Evolutionary conservation across 2,888 invertebrate species (phyloP).

Genomic region (Leuctra nigra): DNA sequence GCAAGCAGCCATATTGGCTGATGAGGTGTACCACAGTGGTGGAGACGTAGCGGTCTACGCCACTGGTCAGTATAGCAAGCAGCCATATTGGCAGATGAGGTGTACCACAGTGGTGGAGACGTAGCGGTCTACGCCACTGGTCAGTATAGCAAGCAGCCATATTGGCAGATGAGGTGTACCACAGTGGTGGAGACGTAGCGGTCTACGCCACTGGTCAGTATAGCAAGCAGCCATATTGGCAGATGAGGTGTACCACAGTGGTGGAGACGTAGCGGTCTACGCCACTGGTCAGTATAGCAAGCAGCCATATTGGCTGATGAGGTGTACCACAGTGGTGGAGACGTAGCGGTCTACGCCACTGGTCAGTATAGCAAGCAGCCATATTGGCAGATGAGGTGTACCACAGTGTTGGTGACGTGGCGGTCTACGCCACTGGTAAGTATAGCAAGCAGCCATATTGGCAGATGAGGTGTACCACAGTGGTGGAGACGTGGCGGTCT

Average conservation of each 20-base stretch:
- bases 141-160: constrained; percentile 64
- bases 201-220: constrained; percentile 79
- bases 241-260: constrained; percentile 72
- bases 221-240: constrained; percentile 63
- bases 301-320: constrained; percentile 63
- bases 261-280: constrained; percentile 80
- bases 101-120: constrained; percentile 78
- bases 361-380: constrained; percentile 56
- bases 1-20: constrained; percentile 60
- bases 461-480: constrained; percentile 72
- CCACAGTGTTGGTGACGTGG: neutral
- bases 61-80: constrained; percentile 70
- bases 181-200: constrained; percentile 79
- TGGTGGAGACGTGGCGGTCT: constrained; percentile 79
- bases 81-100: constrained; percentile 61
- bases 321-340: constrained; percentile 76
- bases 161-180: constrained; percentile 64
- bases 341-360: constrained; percentile 76
- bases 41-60: constrained; percentile 84
- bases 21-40: constrained; percentile 75
- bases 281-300: constrained; percentile 70
- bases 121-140: constrained; percentile 78
- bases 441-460: constrained; percentile 48
- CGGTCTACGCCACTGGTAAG: neutral
- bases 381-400: constrained; percentile 44